Conservation (phyloP, 2,113 vertebrate species). For the Tiliqua scincoides region DNA sequence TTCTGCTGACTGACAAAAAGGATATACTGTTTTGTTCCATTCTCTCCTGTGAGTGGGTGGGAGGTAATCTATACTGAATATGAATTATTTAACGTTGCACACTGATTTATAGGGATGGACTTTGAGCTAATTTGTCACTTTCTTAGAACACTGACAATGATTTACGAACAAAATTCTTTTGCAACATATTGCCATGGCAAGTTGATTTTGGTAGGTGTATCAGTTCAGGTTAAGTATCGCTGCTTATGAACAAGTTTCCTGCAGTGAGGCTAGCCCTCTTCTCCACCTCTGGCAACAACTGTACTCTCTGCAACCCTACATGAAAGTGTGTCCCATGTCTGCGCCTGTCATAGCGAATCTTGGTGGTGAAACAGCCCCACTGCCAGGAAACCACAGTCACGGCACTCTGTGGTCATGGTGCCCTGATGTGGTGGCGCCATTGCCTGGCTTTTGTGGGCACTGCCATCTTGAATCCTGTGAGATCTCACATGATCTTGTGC, state of each 20-base stretch:
- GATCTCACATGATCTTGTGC: no score
- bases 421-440: no score
- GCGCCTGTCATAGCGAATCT: background rate
- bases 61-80: conserved; percentile 57
- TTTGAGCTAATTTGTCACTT: conserved; percentile 11
- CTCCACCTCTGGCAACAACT: background rate
- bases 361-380: background rate
- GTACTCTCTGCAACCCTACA: background rate
- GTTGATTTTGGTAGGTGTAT: conserved; percentile 10
- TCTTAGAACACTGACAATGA: accelerated
- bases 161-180: conserved; percentile 10
- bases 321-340: background rate
- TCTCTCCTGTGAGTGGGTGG: conserved; percentile 47
- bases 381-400: no score
- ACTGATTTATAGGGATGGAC: conserved; percentile 32
- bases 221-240: no score
- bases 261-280: background rate
- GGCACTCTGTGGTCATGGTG: no score
- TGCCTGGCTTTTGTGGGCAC: no score
- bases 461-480: no score
- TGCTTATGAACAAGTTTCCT: background rate
- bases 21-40: conserved; percentile 48
- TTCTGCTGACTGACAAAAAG: conserved; percentile 42
- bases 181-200: background rate
- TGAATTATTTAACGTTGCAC: conserved; percentile 49